Evolutionary conservation across 2,888 invertebrate genomes (phyloP).

Genomic region (Pegoplata infirma): DNA sequence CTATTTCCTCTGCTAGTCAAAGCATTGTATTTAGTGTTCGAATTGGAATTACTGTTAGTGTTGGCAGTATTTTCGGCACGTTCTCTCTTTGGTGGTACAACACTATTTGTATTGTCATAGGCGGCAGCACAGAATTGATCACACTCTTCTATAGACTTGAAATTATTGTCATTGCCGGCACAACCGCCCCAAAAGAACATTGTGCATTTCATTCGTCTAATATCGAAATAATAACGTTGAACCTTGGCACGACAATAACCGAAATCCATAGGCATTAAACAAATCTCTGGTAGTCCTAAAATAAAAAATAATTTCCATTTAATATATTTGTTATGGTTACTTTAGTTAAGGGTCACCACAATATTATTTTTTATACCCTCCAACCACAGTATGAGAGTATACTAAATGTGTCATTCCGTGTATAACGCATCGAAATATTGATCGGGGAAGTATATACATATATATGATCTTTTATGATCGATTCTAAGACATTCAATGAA

Average conservation of each 20-base stretch:
- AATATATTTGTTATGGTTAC: background rate
- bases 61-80: background rate
- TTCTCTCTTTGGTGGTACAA: conserved; percentile 29
- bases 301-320: background rate
- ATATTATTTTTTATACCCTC: no score
- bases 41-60: background rate
- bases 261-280: conserved; percentile 82
- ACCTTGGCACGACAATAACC: conserved; percentile 88
- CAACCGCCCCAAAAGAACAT: conserved; percentile 87
- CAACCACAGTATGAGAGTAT: no score
- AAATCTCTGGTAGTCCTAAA: conserved; percentile 79
- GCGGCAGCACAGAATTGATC: conserved; percentile 64
- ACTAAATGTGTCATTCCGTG: no score
- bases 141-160: conserved; percentile 83
- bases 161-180: conserved; percentile 87
- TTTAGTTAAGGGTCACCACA: no score
- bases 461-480: no score
- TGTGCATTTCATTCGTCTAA: conserved; percentile 79
- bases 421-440: no score
- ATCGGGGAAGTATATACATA: no score
- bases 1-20: conserved; percentile 38
- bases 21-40: conserved; percentile 12
- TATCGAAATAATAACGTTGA: conserved; percentile 87
- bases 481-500: no score
- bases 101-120: conserved; percentile 51